Evolutionary conservation across 2,888 invertebrate species (phyloP).

Genomic region (Leptogaster cylindrica): DNA sequence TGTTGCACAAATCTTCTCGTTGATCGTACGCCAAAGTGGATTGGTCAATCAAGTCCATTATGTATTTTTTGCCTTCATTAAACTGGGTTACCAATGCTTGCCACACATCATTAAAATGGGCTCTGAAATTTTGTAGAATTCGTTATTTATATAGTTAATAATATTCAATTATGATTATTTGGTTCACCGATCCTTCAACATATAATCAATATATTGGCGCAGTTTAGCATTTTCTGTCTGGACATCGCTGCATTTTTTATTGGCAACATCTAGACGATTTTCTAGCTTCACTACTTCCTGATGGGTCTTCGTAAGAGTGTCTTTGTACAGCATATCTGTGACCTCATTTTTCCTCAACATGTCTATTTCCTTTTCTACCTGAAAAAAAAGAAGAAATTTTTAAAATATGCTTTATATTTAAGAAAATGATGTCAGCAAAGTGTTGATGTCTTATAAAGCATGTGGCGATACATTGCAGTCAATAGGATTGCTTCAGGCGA

Average conservation of each 20-base stretch:
- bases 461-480: background rate
- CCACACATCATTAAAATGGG: conserved; percentile 83
- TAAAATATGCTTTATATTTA: background rate
- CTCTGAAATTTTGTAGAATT: conserved; percentile 61
- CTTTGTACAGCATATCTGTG: conserved; percentile 63
- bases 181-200: conserved; percentile 76
- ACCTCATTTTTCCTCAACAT: conserved; percentile 61
- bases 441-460: background rate
- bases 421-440: background rate
- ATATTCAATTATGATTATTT: background rate
- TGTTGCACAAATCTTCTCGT: conserved; percentile 80
- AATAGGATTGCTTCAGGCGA: too few species aligned
- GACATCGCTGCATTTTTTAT: conserved; percentile 77
- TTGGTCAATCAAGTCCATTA: conserved; percentile 85
- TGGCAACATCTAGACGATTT: conserved; percentile 77
- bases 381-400: background rate
- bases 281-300: conserved; percentile 70
- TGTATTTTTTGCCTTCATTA: conserved; percentile 79
- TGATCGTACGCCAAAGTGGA: conserved; percentile 89
- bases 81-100: conserved; percentile 77
- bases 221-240: conserved; percentile 76
- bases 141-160: background rate
- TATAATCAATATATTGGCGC: conserved; percentile 79
- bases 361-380: conserved; percentile 60
- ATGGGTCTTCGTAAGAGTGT: conserved; percentile 58